phyloP scores from a whole-genome alignment of 2,113 vertebrate species.

The Heterocephalus glaber region DNA sequence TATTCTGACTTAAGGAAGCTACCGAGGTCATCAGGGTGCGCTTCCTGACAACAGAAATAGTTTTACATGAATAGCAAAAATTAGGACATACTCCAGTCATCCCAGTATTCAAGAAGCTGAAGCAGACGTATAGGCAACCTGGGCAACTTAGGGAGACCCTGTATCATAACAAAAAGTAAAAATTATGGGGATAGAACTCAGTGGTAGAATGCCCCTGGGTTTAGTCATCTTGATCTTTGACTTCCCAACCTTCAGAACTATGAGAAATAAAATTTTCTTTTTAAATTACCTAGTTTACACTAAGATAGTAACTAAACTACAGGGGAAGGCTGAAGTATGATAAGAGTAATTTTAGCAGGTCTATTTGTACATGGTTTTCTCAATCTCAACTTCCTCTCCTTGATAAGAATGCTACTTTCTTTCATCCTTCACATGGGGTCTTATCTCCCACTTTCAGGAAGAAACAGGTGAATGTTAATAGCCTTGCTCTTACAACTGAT shows the following conservation, averaged over 20 bases:
- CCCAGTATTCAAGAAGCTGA: not conserved
- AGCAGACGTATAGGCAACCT: not conserved
- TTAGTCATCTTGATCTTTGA: not conserved
- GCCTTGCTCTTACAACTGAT: not conserved
- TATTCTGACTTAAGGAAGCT: not conserved
- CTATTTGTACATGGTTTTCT: not conserved
- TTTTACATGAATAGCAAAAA: not conserved
- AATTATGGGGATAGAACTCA: too few species aligned
- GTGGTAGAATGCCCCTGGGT: not conserved
- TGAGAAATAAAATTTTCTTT: not conserved
- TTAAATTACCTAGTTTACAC: not conserved
- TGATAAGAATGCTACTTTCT: not conserved
- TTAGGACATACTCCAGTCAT: not conserved
- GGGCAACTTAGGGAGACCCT: not conserved
- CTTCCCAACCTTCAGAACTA: not conserved
- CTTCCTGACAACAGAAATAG: too few species aligned
- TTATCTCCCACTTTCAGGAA: not conserved
- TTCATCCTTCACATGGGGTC: not conserved
- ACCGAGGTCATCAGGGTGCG: not conserved
- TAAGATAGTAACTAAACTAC: not conserved
- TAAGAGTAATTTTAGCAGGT: not conserved
- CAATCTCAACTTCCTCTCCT: not conserved
- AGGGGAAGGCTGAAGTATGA: not conserved
- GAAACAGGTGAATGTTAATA: not conserved
- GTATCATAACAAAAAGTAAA: not conserved